Evolutionary conservation across 2,888 invertebrate genomes (phyloP).

Genomic region (Cephus rjabovi): DNA sequence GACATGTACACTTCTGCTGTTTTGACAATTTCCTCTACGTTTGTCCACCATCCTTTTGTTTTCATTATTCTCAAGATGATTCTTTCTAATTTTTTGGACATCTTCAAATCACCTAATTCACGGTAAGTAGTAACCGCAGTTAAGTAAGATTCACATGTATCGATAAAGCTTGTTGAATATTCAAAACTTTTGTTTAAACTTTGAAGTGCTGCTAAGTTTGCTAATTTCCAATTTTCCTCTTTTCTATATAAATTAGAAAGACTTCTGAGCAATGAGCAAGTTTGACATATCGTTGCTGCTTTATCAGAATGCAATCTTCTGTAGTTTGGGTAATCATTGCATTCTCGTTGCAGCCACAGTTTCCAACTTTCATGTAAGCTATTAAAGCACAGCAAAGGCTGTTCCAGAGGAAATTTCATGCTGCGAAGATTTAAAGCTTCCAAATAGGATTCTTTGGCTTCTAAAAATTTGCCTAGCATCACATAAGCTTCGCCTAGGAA

Average conservation of each 20-base stretch:
- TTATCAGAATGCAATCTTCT: neutral
- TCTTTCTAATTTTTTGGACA: slow-evolving; percentile 63
- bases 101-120: slow-evolving; percentile 62
- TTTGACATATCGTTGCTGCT: neutral
- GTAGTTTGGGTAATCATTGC: neutral
- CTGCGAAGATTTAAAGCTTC: slow-evolving; percentile 29
- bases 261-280: neutral
- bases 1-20: slow-evolving; percentile 67
- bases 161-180: slow-evolving; percentile 44
- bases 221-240: slow-evolving; percentile 41
- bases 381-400: neutral
- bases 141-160: slow-evolving; percentile 66
- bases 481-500: slow-evolving; percentile 41
- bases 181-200: slow-evolving; percentile 30
- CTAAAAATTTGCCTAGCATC: slow-evolving; percentile 36
- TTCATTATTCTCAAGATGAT: slow-evolving; percentile 42
- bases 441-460: slow-evolving; percentile 37
- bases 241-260: neutral
- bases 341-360: neutral
- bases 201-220: slow-evolving; percentile 43
- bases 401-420: neutral
- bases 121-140: slow-evolving; percentile 68
- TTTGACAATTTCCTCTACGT: slow-evolving; percentile 67
- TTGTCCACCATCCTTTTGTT: slow-evolving; percentile 53
- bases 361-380: neutral